Percentiles rank a stretch among this genome's conserved stretches.
These are phyloP conservation scores for Trinectes maculatus DNA, from an alignment of 2,113 vertebrate species.

Conservation along the genomic window DNA sequence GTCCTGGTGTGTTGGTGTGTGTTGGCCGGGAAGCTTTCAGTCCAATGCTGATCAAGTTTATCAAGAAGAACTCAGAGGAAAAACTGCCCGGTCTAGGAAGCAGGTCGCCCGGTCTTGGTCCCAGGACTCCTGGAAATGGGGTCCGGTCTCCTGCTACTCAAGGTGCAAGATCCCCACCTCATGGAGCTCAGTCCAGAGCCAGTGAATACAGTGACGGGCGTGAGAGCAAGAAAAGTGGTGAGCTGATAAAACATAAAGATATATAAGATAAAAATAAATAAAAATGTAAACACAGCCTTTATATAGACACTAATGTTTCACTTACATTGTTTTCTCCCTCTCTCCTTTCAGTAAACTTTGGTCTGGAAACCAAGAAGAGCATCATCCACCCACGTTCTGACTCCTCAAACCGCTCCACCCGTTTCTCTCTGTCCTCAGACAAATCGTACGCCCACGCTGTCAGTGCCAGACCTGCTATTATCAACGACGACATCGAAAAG, in stretches of 20 bases:
- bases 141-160: conserved; percentile 64
- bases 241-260: no score
- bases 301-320: no score
- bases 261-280: no score
- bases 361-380: conserved; percentile 89
- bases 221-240: conserved; percentile 81
- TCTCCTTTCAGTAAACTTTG: conserved; percentile 84
- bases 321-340: conserved; percentile 20
- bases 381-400: conserved; percentile 87
- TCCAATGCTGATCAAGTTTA: conserved; percentile 74
- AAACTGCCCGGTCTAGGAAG: conserved; percentile 78
- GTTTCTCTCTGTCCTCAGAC: conserved; percentile 85
- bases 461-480: conserved; percentile 59
- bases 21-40: conserved; percentile 87
- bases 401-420: conserved; percentile 81
- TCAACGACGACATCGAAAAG: conserved; percentile 89
- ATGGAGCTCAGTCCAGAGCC: conserved; percentile 69
- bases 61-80: conserved; percentile 80
- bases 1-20: conserved; percentile 86
- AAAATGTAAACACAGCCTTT: no score
- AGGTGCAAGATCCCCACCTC: conserved; percentile 58
- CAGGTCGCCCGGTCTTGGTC: conserved; percentile 64
- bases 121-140: conserved; percentile 69
- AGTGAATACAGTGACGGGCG: conserved; percentile 77
- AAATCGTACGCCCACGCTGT: conserved; percentile 79